phyloP scores from a whole-genome alignment of 2,113 vertebrate genomes.

The Cyanoramphus novaezelandiae region DNA sequence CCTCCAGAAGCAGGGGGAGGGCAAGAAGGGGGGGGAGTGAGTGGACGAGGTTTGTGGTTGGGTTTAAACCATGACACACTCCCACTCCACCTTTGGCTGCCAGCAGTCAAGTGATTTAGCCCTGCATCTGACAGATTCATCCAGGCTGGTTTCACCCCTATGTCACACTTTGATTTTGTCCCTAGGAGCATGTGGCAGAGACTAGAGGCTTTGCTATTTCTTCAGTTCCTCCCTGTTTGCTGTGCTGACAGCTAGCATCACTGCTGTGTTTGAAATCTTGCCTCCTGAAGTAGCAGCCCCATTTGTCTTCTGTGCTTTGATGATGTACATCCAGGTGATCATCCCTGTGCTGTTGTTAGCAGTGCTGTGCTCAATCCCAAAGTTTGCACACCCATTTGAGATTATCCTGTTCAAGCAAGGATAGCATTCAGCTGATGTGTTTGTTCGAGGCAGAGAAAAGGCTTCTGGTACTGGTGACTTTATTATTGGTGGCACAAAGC shows the following conservation, averaged over 20 bases:
- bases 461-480: background rate
- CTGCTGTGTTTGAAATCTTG: background rate
- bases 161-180: background rate
- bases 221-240: slow-evolving; percentile 19
- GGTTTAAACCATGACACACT: too few species aligned
- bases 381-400: background rate
- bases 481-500: background rate
- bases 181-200: background rate
- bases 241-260: slow-evolving; percentile 11
- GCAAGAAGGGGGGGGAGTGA: too few species aligned
- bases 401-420: slow-evolving; percentile 5
- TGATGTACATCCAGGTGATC: background rate
- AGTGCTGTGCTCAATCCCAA: background rate
- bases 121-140: background rate
- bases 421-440: slow-evolving; percentile 20
- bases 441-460: slow-evolving; percentile 27
- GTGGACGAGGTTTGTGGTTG: too few species aligned
- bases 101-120: background rate
- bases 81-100: background rate
- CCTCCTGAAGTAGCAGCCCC: background rate
- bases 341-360: background rate
- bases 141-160: background rate
- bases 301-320: background rate
- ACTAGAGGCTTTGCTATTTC: slow-evolving; percentile 8
- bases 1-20: too few species aligned